Conservation (phyloP, 2,113 vertebrate species). For the Lophochroa leadbeateri region DNA sequence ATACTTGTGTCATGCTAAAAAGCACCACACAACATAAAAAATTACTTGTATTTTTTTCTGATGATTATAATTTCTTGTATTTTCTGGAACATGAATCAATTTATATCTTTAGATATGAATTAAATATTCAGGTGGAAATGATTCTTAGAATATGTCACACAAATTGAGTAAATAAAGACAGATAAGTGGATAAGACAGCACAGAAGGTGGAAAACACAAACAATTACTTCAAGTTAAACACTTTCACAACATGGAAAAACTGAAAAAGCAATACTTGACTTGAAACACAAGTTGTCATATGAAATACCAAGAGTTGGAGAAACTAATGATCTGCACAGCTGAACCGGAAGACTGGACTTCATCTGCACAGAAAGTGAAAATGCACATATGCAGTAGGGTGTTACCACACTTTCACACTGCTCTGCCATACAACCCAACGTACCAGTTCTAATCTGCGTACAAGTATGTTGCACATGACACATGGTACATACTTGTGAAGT, state of each 20-base stretch:
- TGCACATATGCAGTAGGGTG: background rate
- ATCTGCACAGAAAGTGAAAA: background rate
- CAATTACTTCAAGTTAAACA: background rate
- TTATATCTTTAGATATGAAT: background rate
- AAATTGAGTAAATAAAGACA: background rate
- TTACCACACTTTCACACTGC: background rate
- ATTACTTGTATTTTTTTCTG: background rate
- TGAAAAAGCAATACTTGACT: background rate
- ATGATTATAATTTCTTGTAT: background rate
- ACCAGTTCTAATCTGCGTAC: background rate
- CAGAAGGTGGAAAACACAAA: background rate
- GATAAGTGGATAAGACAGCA: background rate
- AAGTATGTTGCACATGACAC: background rate
- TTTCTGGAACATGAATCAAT: background rate
- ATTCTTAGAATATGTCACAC: background rate
- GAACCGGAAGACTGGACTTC: background rate
- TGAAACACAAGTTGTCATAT: background rate
- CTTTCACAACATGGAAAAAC: background rate
- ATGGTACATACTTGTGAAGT: background rate
- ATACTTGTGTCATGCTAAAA: background rate
- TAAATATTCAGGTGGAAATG: background rate
- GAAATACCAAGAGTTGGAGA: background rate
- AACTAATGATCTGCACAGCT: background rate
- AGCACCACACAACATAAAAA: background rate
- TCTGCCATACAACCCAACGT: rapidly evolving